These are phyloP conservation scores for Borostomias antarcticus DNA, from an alignment of 2,797 vertebrate species.

Conservation along the genomic window DNA sequence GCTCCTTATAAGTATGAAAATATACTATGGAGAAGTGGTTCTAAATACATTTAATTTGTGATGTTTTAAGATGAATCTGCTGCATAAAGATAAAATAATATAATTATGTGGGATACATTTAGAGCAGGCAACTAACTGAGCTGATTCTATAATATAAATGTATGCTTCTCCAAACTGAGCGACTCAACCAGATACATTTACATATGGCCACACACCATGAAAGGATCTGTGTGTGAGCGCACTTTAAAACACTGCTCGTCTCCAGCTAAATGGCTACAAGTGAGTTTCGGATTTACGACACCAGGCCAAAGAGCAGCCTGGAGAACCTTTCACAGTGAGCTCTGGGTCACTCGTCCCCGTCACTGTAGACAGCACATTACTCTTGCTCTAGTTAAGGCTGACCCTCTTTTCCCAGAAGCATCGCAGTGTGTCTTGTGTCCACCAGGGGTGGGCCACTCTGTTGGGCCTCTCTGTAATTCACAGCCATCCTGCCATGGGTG, in stretches of 20 bases:
- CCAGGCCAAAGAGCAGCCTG: conserved; percentile 8
- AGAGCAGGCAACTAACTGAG: too few species aligned
- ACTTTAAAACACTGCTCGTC: not conserved
- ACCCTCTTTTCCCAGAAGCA: conserved; percentile 40
- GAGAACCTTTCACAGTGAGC: conserved; percentile 29
- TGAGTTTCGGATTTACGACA: conserved; percentile 24
- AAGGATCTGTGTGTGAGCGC: not conserved
- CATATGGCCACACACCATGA: not conserved
- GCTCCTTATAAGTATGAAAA: conserved; percentile 11
- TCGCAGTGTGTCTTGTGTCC: conserved; percentile 2
- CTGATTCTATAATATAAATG: too few species aligned
- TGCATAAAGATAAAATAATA: not conserved
- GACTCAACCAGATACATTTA: not conserved
- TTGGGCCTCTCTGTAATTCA: conserved; percentile 8
- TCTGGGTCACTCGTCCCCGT: conserved; percentile 19
- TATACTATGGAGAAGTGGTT: conserved; percentile 25
- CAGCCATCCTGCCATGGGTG: not conserved
- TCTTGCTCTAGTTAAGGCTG: conserved; percentile 1
- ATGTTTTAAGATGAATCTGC: not conserved
- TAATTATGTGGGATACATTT: too few species aligned
- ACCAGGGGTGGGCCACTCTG: conserved; percentile 9
- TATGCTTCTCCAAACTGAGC: not conserved
- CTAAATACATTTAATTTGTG: conserved; percentile 10
- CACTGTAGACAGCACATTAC: conserved; percentile 16
- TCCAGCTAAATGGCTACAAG: not conserved